These are phyloP conservation scores for Meta bourneti DNA, from an alignment of 2,888 invertebrate species.

Conservation along the genomic window DNA sequence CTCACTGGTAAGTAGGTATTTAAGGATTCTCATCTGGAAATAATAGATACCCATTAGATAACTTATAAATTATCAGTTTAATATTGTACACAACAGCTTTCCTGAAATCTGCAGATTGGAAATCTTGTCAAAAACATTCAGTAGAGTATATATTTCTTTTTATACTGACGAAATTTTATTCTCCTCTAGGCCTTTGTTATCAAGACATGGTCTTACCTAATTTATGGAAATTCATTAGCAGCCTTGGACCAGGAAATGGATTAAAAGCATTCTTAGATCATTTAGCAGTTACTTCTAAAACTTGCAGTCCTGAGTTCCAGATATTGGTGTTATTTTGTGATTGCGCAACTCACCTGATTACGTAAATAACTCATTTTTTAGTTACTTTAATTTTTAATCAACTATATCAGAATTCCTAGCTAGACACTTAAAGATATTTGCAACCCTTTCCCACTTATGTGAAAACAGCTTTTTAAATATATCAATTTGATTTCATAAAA, in stretches of 20 bases:
- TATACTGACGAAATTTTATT: not conserved
- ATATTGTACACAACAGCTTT: not conserved
- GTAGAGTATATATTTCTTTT: not conserved
- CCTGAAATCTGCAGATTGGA: not conserved
- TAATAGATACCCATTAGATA: too few species aligned
- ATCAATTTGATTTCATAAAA: too few species aligned
- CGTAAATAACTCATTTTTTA: constrained; percentile 83
- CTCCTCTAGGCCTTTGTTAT: constrained; percentile 90
- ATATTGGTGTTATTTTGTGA: constrained; percentile 96
- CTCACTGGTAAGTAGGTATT: constrained; percentile 87
- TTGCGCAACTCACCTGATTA: constrained; percentile 96
- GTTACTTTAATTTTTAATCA: not conserved
- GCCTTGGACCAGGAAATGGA: constrained; percentile 93
- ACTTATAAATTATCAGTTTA: too few species aligned
- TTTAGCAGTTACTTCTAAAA: constrained; percentile 87
- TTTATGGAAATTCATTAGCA: constrained; percentile 94
- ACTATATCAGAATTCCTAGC: not conserved
- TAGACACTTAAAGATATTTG: too few species aligned
- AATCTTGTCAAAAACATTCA: not conserved
- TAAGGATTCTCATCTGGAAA: not conserved
- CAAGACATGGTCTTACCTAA: constrained; percentile 93
- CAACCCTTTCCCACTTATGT: too few species aligned
- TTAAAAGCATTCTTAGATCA: constrained; percentile 93
- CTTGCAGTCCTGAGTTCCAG: constrained; percentile 92
- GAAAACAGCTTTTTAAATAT: too few species aligned